Percentiles rank a stretch among this genome's conserved stretches.
Evolutionary conservation across 2,888 invertebrate species (phyloP).

Genomic region (Stegophylla sp.): DNA sequence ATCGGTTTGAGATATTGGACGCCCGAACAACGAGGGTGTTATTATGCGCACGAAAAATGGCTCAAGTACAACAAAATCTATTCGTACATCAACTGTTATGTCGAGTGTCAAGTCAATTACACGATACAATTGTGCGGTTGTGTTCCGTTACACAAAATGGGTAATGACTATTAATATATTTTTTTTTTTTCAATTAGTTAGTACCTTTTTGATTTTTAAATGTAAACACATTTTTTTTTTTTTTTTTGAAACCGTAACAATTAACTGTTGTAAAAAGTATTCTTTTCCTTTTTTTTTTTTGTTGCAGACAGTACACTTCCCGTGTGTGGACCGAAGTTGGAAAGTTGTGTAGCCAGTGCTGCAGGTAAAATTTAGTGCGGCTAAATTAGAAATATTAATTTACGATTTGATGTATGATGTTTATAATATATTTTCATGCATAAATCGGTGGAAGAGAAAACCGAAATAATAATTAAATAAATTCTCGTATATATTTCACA

Average conservation of each 20-base stretch:
- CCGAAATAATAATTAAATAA: too few relatives aligned
- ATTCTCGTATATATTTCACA: too few relatives aligned
- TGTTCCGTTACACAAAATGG: not conserved
- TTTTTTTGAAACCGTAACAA: too few relatives aligned
- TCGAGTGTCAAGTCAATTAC: constrained; percentile 42
- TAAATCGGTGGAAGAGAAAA: too few relatives aligned
- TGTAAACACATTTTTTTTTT: too few relatives aligned
- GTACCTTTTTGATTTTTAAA: too few relatives aligned
- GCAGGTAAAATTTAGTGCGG: not conserved
- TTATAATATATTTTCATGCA: too few relatives aligned
- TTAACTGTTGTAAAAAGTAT: too few relatives aligned
- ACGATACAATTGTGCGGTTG: constrained; percentile 32
- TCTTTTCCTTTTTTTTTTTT: not conserved
- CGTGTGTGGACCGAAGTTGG: constrained; percentile 26
- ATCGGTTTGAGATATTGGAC: constrained; percentile 8
- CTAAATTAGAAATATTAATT: too few relatives aligned
- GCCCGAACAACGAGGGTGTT: constrained; percentile 42
- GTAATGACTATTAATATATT: too few relatives aligned
- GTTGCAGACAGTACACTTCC: constrained; percentile 15
- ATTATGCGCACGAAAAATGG: constrained; percentile 36
- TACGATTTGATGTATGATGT: too few relatives aligned
- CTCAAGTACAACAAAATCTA: constrained; percentile 26
- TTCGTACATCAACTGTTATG: constrained; percentile 45
- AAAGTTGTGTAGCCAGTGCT: constrained; percentile 19
- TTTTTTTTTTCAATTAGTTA: too few relatives aligned